Percentiles rank a stretch among this genome's conserved stretches.
These are phyloP conservation scores for Hirudinaria manillensis DNA, from an alignment of 2,888 invertebrate species.

Conservation along the genomic window DNA sequence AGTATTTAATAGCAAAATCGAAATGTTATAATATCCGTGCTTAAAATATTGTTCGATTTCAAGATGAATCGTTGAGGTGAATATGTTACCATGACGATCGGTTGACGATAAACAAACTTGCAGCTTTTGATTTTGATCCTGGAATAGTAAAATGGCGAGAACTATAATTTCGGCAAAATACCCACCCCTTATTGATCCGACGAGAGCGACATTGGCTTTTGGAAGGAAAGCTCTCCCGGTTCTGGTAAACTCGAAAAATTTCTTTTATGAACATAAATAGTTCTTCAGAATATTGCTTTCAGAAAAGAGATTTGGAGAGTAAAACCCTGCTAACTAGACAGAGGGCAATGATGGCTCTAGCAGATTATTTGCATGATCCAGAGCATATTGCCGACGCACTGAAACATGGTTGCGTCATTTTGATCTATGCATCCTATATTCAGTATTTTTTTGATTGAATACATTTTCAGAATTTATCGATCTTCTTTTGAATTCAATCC, in stretches of 20 bases:
- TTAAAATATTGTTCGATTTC: too few species aligned
- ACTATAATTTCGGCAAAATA: constrained; percentile 52
- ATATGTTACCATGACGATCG: too few species aligned
- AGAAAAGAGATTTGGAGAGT: constrained; percentile 53
- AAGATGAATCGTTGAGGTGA: too few species aligned
- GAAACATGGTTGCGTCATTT: constrained; percentile 43
- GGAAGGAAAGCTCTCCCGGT: constrained; percentile 53
- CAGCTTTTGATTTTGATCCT: background rate
- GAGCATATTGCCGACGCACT: constrained; percentile 53
- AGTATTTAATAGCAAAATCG: too few species aligned
- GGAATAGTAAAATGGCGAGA: constrained; percentile 45
- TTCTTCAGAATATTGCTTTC: background rate
- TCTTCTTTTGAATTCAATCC: constrained; percentile 40
- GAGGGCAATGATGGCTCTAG: constrained; percentile 52
- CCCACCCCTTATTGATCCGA: constrained; percentile 53
- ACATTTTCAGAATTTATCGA: constrained; percentile 25
- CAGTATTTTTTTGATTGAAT: too few species aligned
- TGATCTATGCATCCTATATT: background rate
- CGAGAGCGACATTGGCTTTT: constrained; percentile 52
- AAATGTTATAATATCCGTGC: too few species aligned
- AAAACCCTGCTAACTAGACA: constrained; percentile 48
- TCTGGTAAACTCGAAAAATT: constrained; percentile 45
- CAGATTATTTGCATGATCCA: constrained; percentile 54
- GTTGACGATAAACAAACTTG: background rate
- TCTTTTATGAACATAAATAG: background rate